Percentiles rank a stretch among this genome's conserved stretches.
Conservation (phyloP, 2,888 invertebrate genomes). For the Chrysodeixis includens region DNA sequence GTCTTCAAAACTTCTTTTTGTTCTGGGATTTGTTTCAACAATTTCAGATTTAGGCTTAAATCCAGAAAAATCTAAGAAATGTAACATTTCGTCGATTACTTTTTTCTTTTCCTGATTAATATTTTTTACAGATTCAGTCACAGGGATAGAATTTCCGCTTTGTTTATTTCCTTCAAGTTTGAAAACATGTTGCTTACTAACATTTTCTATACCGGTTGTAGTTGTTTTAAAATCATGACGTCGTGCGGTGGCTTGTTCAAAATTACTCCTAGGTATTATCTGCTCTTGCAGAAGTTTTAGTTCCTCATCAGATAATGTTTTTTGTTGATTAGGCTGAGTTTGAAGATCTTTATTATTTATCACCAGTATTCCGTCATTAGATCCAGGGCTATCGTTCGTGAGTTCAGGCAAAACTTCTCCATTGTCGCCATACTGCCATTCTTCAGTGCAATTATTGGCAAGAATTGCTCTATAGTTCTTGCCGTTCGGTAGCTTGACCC, state of each 20-base stretch:
- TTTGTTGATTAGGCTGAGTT: slow-evolving; percentile 68
- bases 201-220: slow-evolving; percentile 38
- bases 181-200: slow-evolving; percentile 56
- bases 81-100: slow-evolving; percentile 82
- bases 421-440: slow-evolving; percentile 85
- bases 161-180: slow-evolving; percentile 59
- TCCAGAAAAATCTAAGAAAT: slow-evolving; percentile 79
- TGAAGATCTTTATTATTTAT: slow-evolving; percentile 72
- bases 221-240: slow-evolving; percentile 32
- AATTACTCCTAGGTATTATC: slow-evolving; percentile 74
- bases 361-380: slow-evolving; percentile 75
- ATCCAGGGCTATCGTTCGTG: slow-evolving; percentile 51
- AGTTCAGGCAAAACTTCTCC: slow-evolving; percentile 70
- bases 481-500: slow-evolving; percentile 89
- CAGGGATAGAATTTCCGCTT: slow-evolving; percentile 55
- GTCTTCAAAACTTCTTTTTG: slow-evolving; percentile 73
- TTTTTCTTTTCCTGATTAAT: slow-evolving; percentile 79
- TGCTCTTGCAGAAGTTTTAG: slow-evolving; percentile 80
- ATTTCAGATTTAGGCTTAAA: slow-evolving; percentile 59
- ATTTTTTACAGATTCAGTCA: slow-evolving; percentile 34
- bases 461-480: slow-evolving; percentile 90
- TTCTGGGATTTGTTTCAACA: slow-evolving; percentile 57
- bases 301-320: slow-evolving; percentile 72
- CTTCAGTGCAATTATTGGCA: slow-evolving; percentile 91
- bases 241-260: slow-evolving; percentile 30